Conservation (phyloP, 2,113 vertebrate genomes). For the Galemys pyrenaicus region DNA sequence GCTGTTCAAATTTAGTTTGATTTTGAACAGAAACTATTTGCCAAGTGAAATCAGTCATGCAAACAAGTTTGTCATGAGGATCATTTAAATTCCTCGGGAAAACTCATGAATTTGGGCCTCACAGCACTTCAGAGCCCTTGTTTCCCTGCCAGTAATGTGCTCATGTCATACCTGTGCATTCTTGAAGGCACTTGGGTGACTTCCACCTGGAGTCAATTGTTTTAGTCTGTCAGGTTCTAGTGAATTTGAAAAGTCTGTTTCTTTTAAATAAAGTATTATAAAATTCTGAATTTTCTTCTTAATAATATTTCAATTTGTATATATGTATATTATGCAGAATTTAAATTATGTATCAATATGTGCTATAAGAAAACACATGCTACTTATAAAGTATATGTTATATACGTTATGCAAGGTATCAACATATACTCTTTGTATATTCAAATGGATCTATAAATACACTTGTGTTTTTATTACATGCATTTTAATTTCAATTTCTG, state of each 20-base stretch:
- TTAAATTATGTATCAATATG: neutral
- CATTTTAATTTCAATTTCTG: neutral
- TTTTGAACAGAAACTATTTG: neutral
- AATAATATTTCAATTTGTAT: neutral
- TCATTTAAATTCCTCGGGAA: neutral
- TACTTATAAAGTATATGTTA: neutral
- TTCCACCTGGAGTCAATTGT: neutral
- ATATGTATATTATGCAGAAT: neutral
- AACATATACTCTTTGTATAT: neutral
- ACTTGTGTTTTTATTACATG: neutral
- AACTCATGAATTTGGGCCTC: neutral
- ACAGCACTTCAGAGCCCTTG: neutral
- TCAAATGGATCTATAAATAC: neutral
- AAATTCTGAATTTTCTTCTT: neutral
- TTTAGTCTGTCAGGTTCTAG: neutral
- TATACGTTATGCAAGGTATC: neutral
- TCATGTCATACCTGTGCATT: no score
- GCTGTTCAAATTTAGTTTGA: neutral
- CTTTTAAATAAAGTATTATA: neutral
- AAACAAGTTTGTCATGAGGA: neutral
- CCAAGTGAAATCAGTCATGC: neutral
- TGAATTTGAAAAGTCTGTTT: neutral
- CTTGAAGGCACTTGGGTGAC: accelerated
- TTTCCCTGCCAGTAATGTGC: neutral
- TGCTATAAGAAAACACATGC: neutral